Evolutionary conservation across 2,888 invertebrate genomes (phyloP), one percentile per base, ranked within the genome.

Genomic region (Taenaris catops): DNA sequence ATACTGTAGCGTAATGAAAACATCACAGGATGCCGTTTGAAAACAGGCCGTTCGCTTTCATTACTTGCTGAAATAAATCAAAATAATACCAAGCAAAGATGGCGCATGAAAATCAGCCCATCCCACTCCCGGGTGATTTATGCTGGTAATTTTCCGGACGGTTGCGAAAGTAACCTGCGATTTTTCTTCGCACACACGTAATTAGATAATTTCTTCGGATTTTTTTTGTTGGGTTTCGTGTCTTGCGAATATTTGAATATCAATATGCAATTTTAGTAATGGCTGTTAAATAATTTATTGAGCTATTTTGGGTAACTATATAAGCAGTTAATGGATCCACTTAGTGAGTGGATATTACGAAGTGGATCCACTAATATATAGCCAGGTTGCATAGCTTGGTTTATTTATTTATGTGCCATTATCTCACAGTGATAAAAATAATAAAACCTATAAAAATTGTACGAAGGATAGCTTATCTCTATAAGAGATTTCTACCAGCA

Each of bases 41-140:
- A 73, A 72, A 60, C 59, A 72, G 67, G 73, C 75, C 80, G 80
- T 73, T 76, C 75, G 68, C 75, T 78, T 83, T 83, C 81, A 81
- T 81, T 83, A 83, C 73, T 68, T 58, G 58, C 54, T 56, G 70
- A 70, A 75, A 80, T 84, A 84, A 83, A 84, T 84, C 84, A 84
- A 83, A 84, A 81, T 83, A 83, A 81, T 81, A 75, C 75, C 61
- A 63, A 73, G 71, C 72, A 73, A 74, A 83, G 81, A 83, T 80
- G 81, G 78, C 75, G 81, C 78, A 81, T 83, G 72, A 83, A 84
- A 83, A 79, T 80, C 84, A 76, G 70, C 66, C 69, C 63, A 60
- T 49, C 61, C 63, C 63, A 53, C 55, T 61, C 59, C 49, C 59
- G 58, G 38, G 34, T 44, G 38, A 41, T 46, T 46, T 44, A 41